Evolutionary conservation across 2,113 vertebrate genomes (phyloP).

Genomic region (Phoenicopterus ruber): DNA sequence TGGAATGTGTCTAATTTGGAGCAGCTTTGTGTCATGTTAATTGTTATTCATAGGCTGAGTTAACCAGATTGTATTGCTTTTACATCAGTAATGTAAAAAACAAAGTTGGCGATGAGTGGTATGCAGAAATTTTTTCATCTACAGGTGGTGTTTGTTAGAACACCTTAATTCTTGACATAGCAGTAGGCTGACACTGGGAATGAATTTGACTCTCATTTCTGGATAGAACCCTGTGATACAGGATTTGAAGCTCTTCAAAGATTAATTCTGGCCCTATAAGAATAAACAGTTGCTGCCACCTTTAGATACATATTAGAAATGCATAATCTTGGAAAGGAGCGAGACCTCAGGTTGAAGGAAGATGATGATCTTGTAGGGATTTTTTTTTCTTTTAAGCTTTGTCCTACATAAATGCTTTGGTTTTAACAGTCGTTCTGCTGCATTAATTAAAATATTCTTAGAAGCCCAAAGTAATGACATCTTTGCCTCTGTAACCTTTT

Average conservation of each 20-base stretch:
- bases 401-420: neutral
- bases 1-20: neutral
- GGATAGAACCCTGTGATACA: neutral
- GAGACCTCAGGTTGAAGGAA: neutral
- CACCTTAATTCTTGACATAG: neutral
- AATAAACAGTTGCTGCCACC: slow-evolving; percentile 32
- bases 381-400: neutral
- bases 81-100: neutral
- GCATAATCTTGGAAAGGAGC: neutral
- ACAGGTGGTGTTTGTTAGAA: neutral
- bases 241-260: neutral
- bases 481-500: slow-evolving; percentile 7
- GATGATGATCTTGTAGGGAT: neutral
- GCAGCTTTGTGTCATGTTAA: neutral
- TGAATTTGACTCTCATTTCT: neutral
- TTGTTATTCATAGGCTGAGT: neutral
- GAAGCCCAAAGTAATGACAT: neutral
- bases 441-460: neutral
- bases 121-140: neutral
- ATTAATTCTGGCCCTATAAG: neutral
- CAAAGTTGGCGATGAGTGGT: neutral
- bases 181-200: neutral
- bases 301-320: slow-evolving; percentile 14
- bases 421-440: neutral
- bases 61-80: neutral